Percentiles rank a stretch among this genome's conserved stretches.
Conservation (phyloP, 2,113 vertebrate genomes). For the Hypocryptadius cinnamomeus region DNA sequence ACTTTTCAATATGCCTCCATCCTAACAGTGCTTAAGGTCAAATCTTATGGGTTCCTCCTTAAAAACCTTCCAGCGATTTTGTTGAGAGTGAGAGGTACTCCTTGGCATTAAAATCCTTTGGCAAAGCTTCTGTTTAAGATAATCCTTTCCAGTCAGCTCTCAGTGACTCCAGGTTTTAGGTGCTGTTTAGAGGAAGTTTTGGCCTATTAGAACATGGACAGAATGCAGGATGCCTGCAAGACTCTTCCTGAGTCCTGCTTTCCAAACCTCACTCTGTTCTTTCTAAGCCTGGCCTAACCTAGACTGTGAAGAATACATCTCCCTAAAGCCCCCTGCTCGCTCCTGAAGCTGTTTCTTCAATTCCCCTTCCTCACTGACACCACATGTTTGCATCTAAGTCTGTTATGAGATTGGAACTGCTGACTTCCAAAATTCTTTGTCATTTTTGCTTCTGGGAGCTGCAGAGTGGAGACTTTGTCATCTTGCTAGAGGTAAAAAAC, state of each 20-base stretch:
- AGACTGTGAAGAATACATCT: neutral
- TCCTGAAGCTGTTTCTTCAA: neutral
- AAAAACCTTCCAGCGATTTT: neutral
- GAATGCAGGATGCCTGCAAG: neutral
- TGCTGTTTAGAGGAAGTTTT: neutral
- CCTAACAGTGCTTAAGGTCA: neutral
- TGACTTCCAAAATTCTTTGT: neutral
- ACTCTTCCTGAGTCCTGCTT: neutral
- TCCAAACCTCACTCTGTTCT: neutral
- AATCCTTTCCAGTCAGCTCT: neutral
- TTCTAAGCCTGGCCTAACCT: neutral
- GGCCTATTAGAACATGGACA: neutral
- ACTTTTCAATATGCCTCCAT: neutral
- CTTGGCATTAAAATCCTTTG: neutral
- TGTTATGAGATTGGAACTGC: neutral
- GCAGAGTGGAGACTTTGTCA: neutral
- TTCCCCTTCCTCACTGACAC: neutral
- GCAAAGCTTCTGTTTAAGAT: neutral
- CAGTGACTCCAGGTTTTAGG: neutral
- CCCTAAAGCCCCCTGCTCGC: neutral
- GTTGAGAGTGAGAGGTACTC: neutral
- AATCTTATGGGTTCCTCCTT: neutral
- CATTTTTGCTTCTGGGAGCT: neutral
- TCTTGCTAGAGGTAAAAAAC: neutral
- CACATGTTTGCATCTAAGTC: neutral